Conservation (phyloP, 2,113 vertebrate species). For the Hyla sarda region DNA sequence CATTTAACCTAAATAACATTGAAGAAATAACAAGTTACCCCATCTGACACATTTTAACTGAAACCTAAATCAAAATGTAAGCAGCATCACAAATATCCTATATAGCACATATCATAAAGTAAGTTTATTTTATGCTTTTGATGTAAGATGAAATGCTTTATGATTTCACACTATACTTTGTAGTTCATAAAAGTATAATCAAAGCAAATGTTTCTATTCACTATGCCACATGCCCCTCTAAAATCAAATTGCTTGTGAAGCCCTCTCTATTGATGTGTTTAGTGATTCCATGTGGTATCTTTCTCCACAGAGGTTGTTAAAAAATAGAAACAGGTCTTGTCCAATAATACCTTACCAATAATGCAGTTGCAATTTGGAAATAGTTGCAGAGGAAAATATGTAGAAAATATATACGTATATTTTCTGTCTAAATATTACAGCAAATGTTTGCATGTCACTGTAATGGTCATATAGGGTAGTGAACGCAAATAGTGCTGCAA, state of each 20-base stretch:
- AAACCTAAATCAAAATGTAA: conserved; percentile 40
- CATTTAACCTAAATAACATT: conserved; percentile 59
- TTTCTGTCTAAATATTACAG: too few species aligned
- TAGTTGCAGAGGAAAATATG: conserved; percentile 12
- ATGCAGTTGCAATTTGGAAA: conserved; percentile 15
- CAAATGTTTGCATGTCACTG: too few species aligned
- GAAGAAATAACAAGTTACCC: conserved; percentile 55
- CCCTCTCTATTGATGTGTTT: conserved; percentile 57
- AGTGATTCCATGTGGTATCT: conserved; percentile 59
- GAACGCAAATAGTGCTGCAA: too few species aligned
- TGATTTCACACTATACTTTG: conserved; percentile 61
- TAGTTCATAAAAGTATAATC: conserved; percentile 61
- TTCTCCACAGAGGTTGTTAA: conserved; percentile 57
- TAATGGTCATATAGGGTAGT: too few species aligned
- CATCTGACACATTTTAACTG: not conserved
- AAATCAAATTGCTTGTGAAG: conserved; percentile 60
- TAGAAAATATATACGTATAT: not conserved
- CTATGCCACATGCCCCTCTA: conserved; percentile 46
- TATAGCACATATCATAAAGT: conserved; percentile 44
- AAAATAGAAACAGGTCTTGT: conserved; percentile 50
- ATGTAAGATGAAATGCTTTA: conserved; percentile 60
- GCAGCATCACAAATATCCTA: conserved; percentile 32
- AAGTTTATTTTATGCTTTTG: conserved; percentile 58
- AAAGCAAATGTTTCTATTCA: conserved; percentile 61
- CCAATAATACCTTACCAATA: conserved; percentile 46